Evolutionary conservation across 1,140 invertebrate species (phyloP), one percentile per base, ranked within the genome.

Genomic region (Scaptomyza hsui): DNA sequence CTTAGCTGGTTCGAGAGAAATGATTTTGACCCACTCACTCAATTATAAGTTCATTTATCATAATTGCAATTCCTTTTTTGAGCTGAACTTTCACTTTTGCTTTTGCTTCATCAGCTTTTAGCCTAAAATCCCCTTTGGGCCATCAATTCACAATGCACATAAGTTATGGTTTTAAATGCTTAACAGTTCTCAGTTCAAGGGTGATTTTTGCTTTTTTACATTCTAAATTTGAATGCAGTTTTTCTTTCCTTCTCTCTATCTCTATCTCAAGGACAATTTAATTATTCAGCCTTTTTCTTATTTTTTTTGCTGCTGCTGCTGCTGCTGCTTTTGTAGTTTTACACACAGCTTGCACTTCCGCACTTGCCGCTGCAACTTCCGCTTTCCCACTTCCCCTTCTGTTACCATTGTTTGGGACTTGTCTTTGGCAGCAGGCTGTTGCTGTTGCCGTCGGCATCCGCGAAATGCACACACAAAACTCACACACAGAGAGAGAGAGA

Each of bases 211-310:
- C 59, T 26, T 26, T 16, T 19, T 41, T 4, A 1, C 44, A n/a
- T 32, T 67, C 21, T n/a, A 63, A 52, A 61, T 69, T 73, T 70
- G 60, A 9, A 81, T 79, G 67, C 72, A 83, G 72, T 80, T 60
- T 68, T 64, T 41, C 63, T 42, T 62, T 75, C 55, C 19, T 52
- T 47, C n/a, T n/a, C 47, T 45, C 42, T 26, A 24, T 59, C 49
- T 71, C 67, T 24, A 24, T 88, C n/a, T 86, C 82, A 88, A 88
- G 82, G 82, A 75, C 82, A 88, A 82, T 88, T 88, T 88, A 88
- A 88, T 88, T 88, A 88, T 88, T 88, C 82, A 77, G 73, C 69
- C 72, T 64, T 70, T 61, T 73, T 78, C 72, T 64, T 70, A 64
- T 73, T 78, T 78, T 81, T 21, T 21, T 21, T 4, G 4, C 4